Evolutionary conservation across 2,888 invertebrate genomes (phyloP).

Genomic region (Ctena decussata): DNA sequence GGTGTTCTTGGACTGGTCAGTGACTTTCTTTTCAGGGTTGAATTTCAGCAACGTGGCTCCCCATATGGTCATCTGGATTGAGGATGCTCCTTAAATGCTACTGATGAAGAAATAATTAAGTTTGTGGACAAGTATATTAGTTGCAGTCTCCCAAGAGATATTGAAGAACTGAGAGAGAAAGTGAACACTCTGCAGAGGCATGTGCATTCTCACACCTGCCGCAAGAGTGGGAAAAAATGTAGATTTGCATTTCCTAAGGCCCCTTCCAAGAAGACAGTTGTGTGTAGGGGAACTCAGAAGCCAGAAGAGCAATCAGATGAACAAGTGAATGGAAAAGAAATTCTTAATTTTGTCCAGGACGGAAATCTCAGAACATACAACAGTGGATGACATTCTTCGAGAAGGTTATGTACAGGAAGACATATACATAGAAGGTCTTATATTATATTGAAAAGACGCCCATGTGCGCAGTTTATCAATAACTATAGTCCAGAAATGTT

Average conservation of each 20-base stretch:
- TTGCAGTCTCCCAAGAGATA: background rate
- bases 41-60: slow-evolving; percentile 40
- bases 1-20: background rate
- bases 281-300: background rate
- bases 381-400: no score
- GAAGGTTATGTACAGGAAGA: background rate
- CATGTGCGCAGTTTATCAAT: background rate
- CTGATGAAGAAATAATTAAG: slow-evolving; percentile 36
- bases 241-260: background rate
- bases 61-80: slow-evolving; percentile 25
- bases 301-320: no score
- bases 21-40: background rate
- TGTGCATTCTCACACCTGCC: background rate
- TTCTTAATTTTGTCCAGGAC: no score
- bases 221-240: background rate
- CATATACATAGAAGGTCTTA: background rate
- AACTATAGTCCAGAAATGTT: slow-evolving; percentile 21
- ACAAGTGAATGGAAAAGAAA: no score
- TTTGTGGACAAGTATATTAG: slow-evolving; percentile 38
- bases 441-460: background rate
- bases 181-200: slow-evolving; percentile 6
- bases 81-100: slow-evolving; percentile 29
- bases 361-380: background rate
- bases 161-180: background rate
- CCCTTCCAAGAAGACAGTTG: background rate